Base-by-base conservation (phyloP, 1,140 invertebrate genomes). In the Teleogryllus occipitalis region DNA sequence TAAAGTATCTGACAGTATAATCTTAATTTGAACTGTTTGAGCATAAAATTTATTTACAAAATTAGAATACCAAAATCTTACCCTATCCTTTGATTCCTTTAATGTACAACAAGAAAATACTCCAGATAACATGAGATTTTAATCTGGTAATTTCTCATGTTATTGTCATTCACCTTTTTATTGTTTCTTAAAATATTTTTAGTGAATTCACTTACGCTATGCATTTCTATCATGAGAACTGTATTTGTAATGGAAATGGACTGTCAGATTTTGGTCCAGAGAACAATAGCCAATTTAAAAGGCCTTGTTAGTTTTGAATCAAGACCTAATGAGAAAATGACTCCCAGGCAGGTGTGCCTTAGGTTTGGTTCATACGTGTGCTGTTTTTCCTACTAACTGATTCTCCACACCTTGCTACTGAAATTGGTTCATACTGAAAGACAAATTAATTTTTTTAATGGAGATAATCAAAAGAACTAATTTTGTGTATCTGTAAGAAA, bases 341-440 rank as follows among this genome's bases (percentile, higher is more conserved):
- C 54, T 65, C 54, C 54, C 54, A 65, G 54, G 54, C 54, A 65
- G 18, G 54, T 65, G 54, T 65, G 54, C 54, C 54, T 65, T 65
- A 65, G 54, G 18, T 65, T 65, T 65, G 2, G 7, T 65, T 65
- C 54, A 65, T 18, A 65, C 3, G 54, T 65, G 54, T 65, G 18
- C 18, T 65, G 54, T 65, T 65, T 65, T 65, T 65, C 54, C 54
- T 65, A 65, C 54, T 65, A 65, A 65, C 54, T 65, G 54, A 14
- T 65, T 65, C 10, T 65, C 54, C 18, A 18, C 18, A 18, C 18
- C 54, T 10, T 18, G 10, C 10, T 18, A 14, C 18, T 65, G 10
- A 65, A 65, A 65, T 65, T 65, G 10, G 54, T 65, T 65, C 54
- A 65, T 65, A 65, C 54, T 65, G 54, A 65, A 65, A 65, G 54